Base-by-base conservation (phyloP, 1,140 invertebrate species). In the Lepidostoma basale region DNA sequence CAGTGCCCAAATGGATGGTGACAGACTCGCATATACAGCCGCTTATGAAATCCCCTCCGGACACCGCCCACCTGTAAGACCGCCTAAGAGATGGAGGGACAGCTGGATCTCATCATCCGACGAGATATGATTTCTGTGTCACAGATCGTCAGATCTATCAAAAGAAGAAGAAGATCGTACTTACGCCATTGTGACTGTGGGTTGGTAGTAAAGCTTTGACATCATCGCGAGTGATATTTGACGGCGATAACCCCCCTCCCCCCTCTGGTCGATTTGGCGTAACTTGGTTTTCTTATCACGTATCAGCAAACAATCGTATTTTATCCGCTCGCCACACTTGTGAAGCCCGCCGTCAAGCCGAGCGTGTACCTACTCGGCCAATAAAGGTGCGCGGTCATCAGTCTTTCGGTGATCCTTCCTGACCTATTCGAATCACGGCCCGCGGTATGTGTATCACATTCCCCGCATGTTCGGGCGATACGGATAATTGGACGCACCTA, bases 221-320 rank as follows among this genome's bases (percentile, higher is more conserved):
- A 56, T 56, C 52, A 56, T 22, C 33, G 33, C 33, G 18, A 56
- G 30, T 12, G n/a, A 10, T 36, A 12, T 47, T 47, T 47, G 44
- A 47, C 20, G 20, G 44, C 20, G 44, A 47, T 47, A 20, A 47
- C 20, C 22, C 16, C 22, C 22, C 52, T 12, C 26, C 30, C 52
- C 5, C 26, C 30, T 22, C 8, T 22, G 28, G 52, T 6, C 30
- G 8, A 20, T 20, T 56, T 49, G 18, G 45, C 52, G 30, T 3
- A 22, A 36, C 52, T 56, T 22, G 52, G 16, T 12, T 36, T 33
- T 56, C 52, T 56, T 56, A 56, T 56, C 52, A 56, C 52, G 52
- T 56, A 56, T 56, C 52, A 56, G 52, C 28, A 36, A 56, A 56
- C 52, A 56, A 33, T 56, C 42, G 44, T 47, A 22, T 56, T 36